A percentile compares a stretch with the other conserved stretches of the same genome.
Evolutionary conservation across 2,797 vertebrate species (phyloP).

Genomic region (Pogoniulus pusillus): DNA sequence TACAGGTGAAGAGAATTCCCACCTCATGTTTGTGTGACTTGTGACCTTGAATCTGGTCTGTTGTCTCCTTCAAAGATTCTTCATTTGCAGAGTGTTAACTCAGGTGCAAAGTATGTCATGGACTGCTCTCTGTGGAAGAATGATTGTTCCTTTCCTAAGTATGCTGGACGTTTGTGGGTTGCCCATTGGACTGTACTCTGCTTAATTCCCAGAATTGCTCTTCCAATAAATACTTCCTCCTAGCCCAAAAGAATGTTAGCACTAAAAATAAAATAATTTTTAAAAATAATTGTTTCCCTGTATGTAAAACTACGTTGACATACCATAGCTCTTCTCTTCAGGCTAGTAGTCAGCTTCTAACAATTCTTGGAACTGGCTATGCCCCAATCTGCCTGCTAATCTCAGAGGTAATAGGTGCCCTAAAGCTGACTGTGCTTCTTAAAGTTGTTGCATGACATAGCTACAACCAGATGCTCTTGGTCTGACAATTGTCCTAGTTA

Average conservation of each 20-base stretch:
- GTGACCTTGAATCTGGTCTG: not conserved
- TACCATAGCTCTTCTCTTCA: not conserved
- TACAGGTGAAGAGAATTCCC: not conserved
- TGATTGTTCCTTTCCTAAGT: not conserved
- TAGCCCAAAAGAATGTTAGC: not conserved
- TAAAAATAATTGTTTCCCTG: not conserved
- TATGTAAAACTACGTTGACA: not conserved
- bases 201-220: not conserved
- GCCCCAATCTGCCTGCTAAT: not conserved
- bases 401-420: not conserved
- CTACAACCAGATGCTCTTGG: conserved; percentile 23
- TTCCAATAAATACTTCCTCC: not conserved
- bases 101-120: not conserved
- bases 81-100: not conserved
- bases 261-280: not conserved
- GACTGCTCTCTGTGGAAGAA: not conserved
- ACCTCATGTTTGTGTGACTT: accelerated
- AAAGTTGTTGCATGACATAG: not conserved
- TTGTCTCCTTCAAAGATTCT: not conserved
- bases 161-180: not conserved
- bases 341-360: not conserved
- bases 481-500: not conserved
- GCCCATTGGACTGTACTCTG: not conserved
- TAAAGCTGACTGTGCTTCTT: conserved; percentile 9
- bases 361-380: not conserved